A percentile compares a stretch with the other conserved stretches of the same genome.
These are phyloP conservation scores for Drosophila truncata DNA, from an alignment of 1,140 invertebrate genomes.

Conservation along the genomic window DNA sequence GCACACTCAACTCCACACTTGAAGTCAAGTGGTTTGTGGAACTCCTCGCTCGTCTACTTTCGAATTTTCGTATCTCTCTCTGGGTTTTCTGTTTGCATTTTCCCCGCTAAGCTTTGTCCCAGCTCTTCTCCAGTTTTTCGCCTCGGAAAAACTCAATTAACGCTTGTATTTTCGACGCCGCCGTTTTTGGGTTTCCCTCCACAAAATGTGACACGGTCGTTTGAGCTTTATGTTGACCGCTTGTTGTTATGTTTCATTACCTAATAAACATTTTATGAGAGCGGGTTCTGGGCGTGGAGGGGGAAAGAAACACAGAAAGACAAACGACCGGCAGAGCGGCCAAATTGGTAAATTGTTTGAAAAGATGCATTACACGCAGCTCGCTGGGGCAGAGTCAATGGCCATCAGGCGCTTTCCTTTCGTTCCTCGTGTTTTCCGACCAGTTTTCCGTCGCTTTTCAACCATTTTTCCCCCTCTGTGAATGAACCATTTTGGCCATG, in stretches of 20 bases:
- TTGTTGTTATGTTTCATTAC: constrained; percentile 78
- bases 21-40: constrained; percentile 69
- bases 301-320: constrained; percentile 39
- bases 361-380: constrained; percentile 68
- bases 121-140: neutral
- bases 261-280: constrained; percentile 81
- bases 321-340: constrained; percentile 26
- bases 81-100: constrained; percentile 47
- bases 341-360: constrained; percentile 81
- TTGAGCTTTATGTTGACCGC: constrained; percentile 70
- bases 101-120: constrained; percentile 28
- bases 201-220: constrained; percentile 63
- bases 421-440: neutral
- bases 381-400: constrained; percentile 30
- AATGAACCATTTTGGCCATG: constrained; percentile 32
- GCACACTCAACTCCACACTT: neutral
- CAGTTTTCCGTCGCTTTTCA: constrained; percentile 8
- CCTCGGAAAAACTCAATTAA: constrained; percentile 69
- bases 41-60: constrained; percentile 41
- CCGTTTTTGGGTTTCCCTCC: constrained; percentile 14
- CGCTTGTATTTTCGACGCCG: constrained; percentile 40
- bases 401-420: constrained; percentile 14
- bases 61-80: constrained; percentile 64
- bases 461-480: constrained; percentile 9
- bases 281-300: constrained; percentile 2